These are phyloP conservation scores for Saccostrea glomerata DNA, from an alignment of 1,140 invertebrate genomes.

Conservation along the genomic window DNA sequence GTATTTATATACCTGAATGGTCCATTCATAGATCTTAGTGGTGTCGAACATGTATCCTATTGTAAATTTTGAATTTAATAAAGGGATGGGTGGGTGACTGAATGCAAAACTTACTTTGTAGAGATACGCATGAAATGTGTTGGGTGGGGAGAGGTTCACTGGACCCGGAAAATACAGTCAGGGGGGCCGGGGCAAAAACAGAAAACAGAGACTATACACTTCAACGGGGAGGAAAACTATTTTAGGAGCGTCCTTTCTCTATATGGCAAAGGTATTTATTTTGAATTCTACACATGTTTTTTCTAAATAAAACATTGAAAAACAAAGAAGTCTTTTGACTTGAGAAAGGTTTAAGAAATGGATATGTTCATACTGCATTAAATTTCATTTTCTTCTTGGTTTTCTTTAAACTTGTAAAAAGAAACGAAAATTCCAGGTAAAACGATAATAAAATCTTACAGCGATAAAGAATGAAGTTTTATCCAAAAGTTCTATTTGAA, in stretches of 20 bases:
- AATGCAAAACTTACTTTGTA: background rate
- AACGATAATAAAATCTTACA: too few relatives aligned
- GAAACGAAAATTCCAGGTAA: too few relatives aligned
- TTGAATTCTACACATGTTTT: too few relatives aligned
- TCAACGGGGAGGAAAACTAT: constrained; percentile 14
- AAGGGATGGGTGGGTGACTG: too few relatives aligned
- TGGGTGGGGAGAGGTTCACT: background rate
- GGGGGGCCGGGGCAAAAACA: background rate
- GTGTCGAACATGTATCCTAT: too few relatives aligned
- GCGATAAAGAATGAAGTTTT: too few relatives aligned
- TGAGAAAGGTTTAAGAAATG: background rate
- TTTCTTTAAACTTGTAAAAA: too few relatives aligned
- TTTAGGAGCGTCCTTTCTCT: background rate
- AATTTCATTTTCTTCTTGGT: too few relatives aligned
- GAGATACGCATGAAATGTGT: constrained; percentile 16
- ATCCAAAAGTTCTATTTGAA: too few relatives aligned
- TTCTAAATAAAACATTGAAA: background rate
- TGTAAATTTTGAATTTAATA: too few relatives aligned
- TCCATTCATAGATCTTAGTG: too few relatives aligned
- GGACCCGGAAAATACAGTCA: constrained; percentile 4
- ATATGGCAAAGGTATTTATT: background rate
- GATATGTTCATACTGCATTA: background rate
- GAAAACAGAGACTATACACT: constrained; percentile 5
- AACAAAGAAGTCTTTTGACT: background rate
- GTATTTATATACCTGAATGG: too few relatives aligned